These are phyloP conservation scores for Dendrocincla tyrannina DNA, from an alignment of 2,797 vertebrate genomes.

Conservation along the genomic window DNA sequence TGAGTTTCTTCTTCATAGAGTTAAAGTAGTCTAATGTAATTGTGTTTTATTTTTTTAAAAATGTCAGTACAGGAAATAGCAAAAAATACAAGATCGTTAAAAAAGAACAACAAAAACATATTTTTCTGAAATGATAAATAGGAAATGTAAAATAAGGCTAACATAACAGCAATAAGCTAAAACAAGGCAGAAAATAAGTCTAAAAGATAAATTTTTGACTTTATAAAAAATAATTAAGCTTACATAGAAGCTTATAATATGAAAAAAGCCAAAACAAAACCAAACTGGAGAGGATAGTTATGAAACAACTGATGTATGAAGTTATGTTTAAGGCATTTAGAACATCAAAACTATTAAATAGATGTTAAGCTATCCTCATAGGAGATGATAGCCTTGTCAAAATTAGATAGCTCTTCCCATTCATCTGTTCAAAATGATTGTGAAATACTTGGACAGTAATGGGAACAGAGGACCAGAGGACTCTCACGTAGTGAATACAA, in stretches of 20 bases:
- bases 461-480: not conserved
- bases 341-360: not conserved
- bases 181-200: not conserved
- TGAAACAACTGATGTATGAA: not conserved
- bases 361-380: not conserved
- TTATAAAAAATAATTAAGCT: not conserved
- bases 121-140: not conserved
- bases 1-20: not conserved
- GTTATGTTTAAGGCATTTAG: not conserved
- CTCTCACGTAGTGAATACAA: not conserved
- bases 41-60: not conserved
- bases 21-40: not conserved
- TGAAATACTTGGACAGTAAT: not conserved
- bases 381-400: not conserved
- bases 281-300: not conserved
- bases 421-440: not conserved
- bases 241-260: not conserved
- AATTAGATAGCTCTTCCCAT: slow-evolving; percentile 18
- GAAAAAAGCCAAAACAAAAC: not conserved
- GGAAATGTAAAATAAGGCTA: not conserved
- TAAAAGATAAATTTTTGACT: not conserved
- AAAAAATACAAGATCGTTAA: not conserved
- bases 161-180: not conserved
- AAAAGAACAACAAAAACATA: not conserved
- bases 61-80: not conserved